A percentile compares a stretch with the other conserved stretches of the same genome.
These are phyloP conservation scores for Paramormyrops hopkinsi DNA, from an alignment of 2,797 vertebrate genomes.

Conservation along the genomic window DNA sequence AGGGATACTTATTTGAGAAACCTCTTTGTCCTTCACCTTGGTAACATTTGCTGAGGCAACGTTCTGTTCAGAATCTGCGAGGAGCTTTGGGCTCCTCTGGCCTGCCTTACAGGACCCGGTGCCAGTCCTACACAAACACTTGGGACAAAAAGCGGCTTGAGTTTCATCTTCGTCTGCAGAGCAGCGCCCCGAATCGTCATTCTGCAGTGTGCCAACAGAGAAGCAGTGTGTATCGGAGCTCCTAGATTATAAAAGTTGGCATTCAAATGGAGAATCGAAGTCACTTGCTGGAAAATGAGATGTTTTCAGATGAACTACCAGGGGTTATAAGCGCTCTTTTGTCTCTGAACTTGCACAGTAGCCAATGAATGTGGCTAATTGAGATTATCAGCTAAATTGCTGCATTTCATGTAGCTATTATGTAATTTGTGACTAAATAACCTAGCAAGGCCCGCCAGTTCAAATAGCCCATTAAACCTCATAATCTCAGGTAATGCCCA, in stretches of 20 bases:
- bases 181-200: neutral
- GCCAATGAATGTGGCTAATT: neutral
- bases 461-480: conserved; percentile 3
- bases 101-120: neutral
- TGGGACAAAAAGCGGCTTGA: neutral
- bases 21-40: neutral
- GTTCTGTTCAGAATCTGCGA: neutral
- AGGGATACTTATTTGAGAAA: neutral
- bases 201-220: neutral
- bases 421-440: neutral
- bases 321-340: neutral
- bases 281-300: neutral
- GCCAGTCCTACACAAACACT: neutral
- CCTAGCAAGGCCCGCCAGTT: neutral
- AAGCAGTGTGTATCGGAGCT: neutral
- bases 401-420: conserved; percentile 3
- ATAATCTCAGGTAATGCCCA: neutral
- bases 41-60: neutral
- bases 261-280: neutral
- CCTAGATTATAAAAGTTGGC: neutral
- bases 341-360: neutral
- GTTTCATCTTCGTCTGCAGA: neutral
- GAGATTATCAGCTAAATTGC: neutral
- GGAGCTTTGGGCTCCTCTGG: neutral
- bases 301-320: neutral